phyloP scores from a whole-genome alignment of 2,888 invertebrate genomes.

The Ophion ellenae region DNA sequence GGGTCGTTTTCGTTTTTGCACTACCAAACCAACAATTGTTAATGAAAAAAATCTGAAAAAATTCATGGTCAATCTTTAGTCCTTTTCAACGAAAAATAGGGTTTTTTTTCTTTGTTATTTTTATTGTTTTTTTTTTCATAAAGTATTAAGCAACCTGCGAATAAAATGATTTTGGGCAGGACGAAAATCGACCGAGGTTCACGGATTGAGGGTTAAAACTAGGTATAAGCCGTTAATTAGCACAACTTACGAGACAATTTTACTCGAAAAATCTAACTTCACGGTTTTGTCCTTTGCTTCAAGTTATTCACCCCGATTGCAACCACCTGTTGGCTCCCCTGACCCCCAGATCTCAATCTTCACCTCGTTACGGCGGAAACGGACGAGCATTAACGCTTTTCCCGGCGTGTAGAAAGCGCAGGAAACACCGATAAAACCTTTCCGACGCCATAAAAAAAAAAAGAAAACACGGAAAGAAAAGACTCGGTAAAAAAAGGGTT shows the following conservation, averaged over 20 bases:
- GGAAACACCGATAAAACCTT: not conserved
- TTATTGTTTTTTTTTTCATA: too few relatives aligned
- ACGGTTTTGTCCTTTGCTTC: not conserved
- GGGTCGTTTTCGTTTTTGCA: too few relatives aligned
- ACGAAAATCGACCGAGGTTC: too few relatives aligned
- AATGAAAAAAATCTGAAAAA: too few relatives aligned
- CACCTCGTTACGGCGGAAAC: not conserved
- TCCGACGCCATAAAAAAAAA: not conserved
- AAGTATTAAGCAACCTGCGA: too few relatives aligned
- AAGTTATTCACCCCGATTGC: not conserved
- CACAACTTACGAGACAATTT: not conserved
- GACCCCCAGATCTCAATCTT: not conserved
- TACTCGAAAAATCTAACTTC: too few relatives aligned
- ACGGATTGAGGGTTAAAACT: too few relatives aligned
- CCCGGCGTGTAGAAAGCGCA: not conserved
- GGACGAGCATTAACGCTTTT: slow-evolving; percentile 3
- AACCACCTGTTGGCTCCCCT: slow-evolving; percentile 6
- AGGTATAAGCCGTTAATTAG: not conserved
- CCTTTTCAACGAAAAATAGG: too few relatives aligned
- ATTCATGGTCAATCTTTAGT: too few relatives aligned
- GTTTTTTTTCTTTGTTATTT: too few relatives aligned
- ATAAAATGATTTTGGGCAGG: too few relatives aligned
- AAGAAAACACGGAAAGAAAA: not conserved
- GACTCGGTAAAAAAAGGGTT: slow-evolving; percentile 13
- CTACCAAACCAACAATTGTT: too few relatives aligned